Base-by-base conservation (phyloP, 1,140 invertebrate genomes). In the Leguminivora glycinivorella region DNA sequence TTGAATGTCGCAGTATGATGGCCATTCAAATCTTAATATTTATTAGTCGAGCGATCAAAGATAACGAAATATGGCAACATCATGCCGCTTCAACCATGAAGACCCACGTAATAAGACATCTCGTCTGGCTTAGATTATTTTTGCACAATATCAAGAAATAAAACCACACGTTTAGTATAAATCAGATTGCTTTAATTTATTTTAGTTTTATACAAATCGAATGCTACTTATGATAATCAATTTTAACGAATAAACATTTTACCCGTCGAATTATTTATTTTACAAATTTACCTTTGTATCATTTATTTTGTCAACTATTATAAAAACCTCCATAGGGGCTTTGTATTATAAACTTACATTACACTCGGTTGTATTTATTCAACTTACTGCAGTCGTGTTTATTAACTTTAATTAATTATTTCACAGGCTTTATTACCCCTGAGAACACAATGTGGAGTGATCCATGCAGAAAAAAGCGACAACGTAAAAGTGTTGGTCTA, bases 121-220 rank as follows among this genome's bases (percentile, higher is more conserved):
- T n/a, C n/a, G n/a, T n/a, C n/a, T n/a, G n/a, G n/a, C n/a, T n/a
- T n/a, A n/a, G n/a, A n/a, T n/a, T n/a, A n/a, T n/a, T 29, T 31
- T 66, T 34, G 31, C n/a, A 31, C 31, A 19, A 25, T 3, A 26
- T 43, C 43, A 52, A 60, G 1, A 82, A 88, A 86, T 84, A 77
- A 88, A 86, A 88, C 80, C 74, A 77, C 72, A 68, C n/a, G 1
- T 17, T 34, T 85, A 88, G 82, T 92, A 92, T 91, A 92, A 92
- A 92, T 92, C 87, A 91, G 88, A 92, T 91, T 89, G 90, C 87
- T 92, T 92, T 92, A 92, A 90, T 91, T 87, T 82, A 85, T 79
- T 91, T 92, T 91, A 92, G 80, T 91, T 92, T 92, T 89, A 91
- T 92, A 92, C 89, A 92, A 92, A 91, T 89, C 84, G 90, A 92